Evolutionary conservation across 1,140 invertebrate species (phyloP), one percentile per base, ranked within the genome.

Genomic region (Chironomus striatipennis): DNA sequence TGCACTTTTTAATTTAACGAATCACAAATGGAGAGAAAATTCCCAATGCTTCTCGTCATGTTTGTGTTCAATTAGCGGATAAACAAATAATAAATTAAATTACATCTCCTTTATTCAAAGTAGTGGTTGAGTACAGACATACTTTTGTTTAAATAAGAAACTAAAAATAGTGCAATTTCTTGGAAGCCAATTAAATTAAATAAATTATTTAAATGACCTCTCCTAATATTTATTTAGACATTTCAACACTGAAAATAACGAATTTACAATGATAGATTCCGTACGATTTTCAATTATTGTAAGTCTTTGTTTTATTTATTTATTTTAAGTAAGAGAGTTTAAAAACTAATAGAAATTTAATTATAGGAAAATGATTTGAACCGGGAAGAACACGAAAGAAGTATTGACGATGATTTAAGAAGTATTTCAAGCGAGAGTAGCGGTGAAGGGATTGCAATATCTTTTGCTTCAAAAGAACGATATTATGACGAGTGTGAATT

Each of bases 371-470:
- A 82, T 73, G 80, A 82, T 76, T 74, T 82, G 20, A 82, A 82
- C 74, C 81, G 81, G 79, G 76, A 81, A 47, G 81, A 79, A 74
- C 78, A 80, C 21, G 57, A 80, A 18, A 12, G 12, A 42, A 73
- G 24, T 75, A 18, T 20, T 73, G 65, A 70, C 18, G 75, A 79
- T 73, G 77, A 81, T 73, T 80, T 79, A 74, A 79, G 80, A 57
- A 85, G 84, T 77, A 85, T 85, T 70, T 85, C 84, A 8, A 85
- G 84, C 75, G 85, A 86, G 81, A 78, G 80, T 78, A 79, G 79
- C 75, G 75, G 83, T 74, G 76, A 83, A 77, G 75, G 83, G 74
- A 77, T 84, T 15, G 79, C 81, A 8, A 82, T 79, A 73, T 77
- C 80, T 74, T 79, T 83, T 79, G 77, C 80, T 18, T 76, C 83